Conservation (phyloP, 2,888 invertebrate genomes). For the Drosophila multiciliata region DNA sequence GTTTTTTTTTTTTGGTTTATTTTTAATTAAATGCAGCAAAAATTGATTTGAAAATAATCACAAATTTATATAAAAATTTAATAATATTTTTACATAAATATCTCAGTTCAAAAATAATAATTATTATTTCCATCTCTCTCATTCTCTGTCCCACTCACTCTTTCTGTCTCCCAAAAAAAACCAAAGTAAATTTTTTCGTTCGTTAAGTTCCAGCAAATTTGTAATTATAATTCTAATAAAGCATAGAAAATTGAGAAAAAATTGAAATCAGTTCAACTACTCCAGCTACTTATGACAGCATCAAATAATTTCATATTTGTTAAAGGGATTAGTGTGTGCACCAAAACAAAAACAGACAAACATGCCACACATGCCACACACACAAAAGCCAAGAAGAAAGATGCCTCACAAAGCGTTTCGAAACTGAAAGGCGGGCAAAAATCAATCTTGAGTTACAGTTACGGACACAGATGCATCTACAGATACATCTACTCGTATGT, state of each 20-base stretch:
- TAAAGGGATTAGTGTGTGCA: slow-evolving; percentile 45
- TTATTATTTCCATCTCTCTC: neutral
- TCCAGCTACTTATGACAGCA: slow-evolving; percentile 56
- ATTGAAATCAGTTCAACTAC: slow-evolving; percentile 20
- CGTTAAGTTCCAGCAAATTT: slow-evolving; percentile 25
- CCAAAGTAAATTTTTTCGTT: neutral
- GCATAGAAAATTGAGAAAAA: slow-evolving; percentile 26
- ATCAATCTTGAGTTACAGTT: slow-evolving; percentile 65
- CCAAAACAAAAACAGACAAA: slow-evolving; percentile 37
- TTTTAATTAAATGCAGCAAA: neutral
- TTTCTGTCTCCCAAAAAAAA: neutral
- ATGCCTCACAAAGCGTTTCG: slow-evolving; percentile 29
- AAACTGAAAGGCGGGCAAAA: slow-evolving; percentile 71
- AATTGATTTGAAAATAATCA: neutral
- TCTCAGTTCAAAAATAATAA: neutral
- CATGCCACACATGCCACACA: slow-evolving; percentile 49
- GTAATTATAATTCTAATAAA: slow-evolving; percentile 19
- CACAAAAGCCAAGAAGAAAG: slow-evolving; percentile 11
- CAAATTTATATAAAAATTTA: neutral
- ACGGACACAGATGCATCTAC: slow-evolving; percentile 30
- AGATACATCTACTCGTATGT: slow-evolving; percentile 36
- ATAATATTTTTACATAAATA: too few relatives aligned
- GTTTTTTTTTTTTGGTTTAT: neutral
- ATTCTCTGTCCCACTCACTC: neutral
- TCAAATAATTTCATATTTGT: slow-evolving; percentile 75